Base-by-base conservation (phyloP, 1,140 invertebrate species). In the Halesus radiatus region DNA sequence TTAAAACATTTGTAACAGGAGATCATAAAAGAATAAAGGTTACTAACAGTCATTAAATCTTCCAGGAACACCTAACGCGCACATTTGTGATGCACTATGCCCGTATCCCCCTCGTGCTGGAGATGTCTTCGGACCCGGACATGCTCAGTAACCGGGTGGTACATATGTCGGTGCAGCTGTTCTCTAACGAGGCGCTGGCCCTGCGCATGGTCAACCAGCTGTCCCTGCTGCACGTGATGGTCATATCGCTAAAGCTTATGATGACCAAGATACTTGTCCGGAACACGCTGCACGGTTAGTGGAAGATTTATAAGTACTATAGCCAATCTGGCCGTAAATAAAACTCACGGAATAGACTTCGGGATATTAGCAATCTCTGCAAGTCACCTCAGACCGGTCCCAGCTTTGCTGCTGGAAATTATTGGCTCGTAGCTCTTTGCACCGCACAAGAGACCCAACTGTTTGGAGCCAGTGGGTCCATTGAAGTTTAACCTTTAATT, bases 61-160 rank as follows among this genome's bases (percentile, higher is more conserved):
- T 89, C 50, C 88, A 96, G 94, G 96, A 98, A 88, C 94, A 96
- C 79, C 94, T 99, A 84, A 98, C 97, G 0, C 92, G 95, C 82
- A 96, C 97, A 8, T 99, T 99, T 90, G 97, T 99, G 52, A 92
- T 97, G 85, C 98, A 99, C 89, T 99, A 99, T 87, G 97, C 95
- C 83, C 92, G 97, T 84, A 98, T 99, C 82, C 96, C 97, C 16
- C 94, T 95, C 84, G 96, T 98, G 88, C 90, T 99, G 54, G 95
- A 98, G 85, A 92, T 93, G 82, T 96, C 95, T 0, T 90, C 90
- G 16, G 96, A 98, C 90, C 95, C 96, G 3, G 96, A 98, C 86
- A 96, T 95, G 37, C 91, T 99, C 3, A 97, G 96, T 79, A 98
- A 98, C 89, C 91, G 97, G 66, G 97, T 99, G 4, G 98, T 99